Evolutionary conservation across 2,797 vertebrate genomes (phyloP), one percentile per base, ranked within the genome.

Genomic region (Etheostoma nigrum): DNA sequence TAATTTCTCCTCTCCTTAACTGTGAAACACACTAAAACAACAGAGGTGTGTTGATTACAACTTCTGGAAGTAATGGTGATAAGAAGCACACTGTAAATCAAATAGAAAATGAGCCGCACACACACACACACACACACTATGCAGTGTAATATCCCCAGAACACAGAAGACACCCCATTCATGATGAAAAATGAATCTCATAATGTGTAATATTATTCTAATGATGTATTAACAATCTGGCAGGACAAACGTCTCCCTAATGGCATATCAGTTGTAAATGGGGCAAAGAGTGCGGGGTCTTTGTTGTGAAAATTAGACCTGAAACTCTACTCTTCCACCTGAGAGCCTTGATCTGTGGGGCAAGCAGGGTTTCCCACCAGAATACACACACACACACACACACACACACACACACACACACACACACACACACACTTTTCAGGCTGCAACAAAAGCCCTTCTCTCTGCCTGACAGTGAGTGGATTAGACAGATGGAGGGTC

Each of bases 291-390:
- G 57, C 2, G 0, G 66, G 5, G 23, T 75, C 52, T 81, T 82
- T 81, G 77, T 85, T 58, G 45, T 51, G 63, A 68, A 80, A 81
- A 73, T 82, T 60, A 75, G 63, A 85, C 57, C 67, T 76, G 87
- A 90, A 92, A 90, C 73, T 76, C 21, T 66, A 89, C 68, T 76
- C 89, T 54, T 75, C 61, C 52, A 92, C 85, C 85, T 82, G 85
- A 88, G 82, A 89, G 72, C 66, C 74, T 78, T 89, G 88, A 86
- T 92, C 44, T 75, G 55, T 49, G 45, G 63, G 68, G 72, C 74
- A 63, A 77, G 64, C 42, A 57, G 71, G 25, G 61, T 86, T 89
- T 87, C 82, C 82, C 82, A 87, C 78, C 81, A 90, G 67, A 81
- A 67, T 16, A 72, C 65, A 65, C 42, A 70, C 21, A 58, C 58